These are phyloP conservation scores for Drosophila biarmipes DNA, from an alignment of 1,140 invertebrate genomes.

Conservation along the genomic window DNA sequence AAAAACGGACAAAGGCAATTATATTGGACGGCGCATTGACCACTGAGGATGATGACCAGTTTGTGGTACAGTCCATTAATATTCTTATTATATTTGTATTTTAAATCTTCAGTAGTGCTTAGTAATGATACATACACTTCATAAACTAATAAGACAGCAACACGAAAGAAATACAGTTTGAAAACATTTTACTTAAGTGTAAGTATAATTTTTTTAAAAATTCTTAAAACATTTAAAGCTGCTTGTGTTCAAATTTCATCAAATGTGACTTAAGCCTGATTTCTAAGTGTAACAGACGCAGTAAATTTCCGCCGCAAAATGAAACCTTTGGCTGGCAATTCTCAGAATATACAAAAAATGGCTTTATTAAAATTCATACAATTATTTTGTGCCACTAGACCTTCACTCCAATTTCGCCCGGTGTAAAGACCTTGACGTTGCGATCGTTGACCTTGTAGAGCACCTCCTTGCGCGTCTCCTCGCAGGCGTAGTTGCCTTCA, in stretches of 20 bases:
- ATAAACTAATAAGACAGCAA: not conserved
- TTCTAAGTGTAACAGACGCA: not conserved
- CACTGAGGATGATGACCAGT: conserved; percentile 7
- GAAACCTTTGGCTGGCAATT: conserved; percentile 1
- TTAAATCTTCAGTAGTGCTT: too few species aligned
- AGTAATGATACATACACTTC: not conserved
- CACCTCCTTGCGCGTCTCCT: conserved; percentile 84
- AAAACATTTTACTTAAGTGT: not conserved
- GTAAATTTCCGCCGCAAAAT: not conserved
- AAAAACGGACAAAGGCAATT: conserved; percentile 32
- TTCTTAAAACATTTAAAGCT: not conserved
- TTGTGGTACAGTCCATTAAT: not conserved
- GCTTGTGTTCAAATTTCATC: not conserved
- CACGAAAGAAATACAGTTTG: not conserved
- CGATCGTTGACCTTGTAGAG: conserved; percentile 90
- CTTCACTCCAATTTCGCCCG: conserved; percentile 85
- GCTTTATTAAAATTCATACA: conserved; percentile 70
- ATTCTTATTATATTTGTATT: not conserved
- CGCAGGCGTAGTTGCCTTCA: conserved; percentile 79
- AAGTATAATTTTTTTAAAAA: not conserved
- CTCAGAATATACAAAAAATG: conserved; percentile 66
- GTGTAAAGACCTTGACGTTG: conserved; percentile 89
- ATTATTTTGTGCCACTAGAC: conserved; percentile 49
- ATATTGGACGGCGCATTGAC: conserved; percentile 31
- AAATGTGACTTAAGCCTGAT: not conserved